Evolutionary conservation across 1,140 invertebrate genomes (phyloP).

Genomic region (Brachionus koreanus): DNA sequence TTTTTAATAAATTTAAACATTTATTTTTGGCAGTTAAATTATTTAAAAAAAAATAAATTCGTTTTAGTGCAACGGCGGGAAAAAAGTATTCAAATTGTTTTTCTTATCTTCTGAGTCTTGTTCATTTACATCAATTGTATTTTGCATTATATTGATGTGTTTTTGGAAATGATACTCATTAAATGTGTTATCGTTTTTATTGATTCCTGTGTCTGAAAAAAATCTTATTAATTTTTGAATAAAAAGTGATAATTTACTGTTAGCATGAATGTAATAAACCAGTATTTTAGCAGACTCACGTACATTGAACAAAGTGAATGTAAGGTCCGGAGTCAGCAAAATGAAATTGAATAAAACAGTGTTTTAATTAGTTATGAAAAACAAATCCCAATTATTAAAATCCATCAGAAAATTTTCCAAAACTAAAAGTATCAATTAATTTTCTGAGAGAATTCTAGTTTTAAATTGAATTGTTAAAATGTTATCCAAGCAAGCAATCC

Average conservation of each 20-base stretch:
- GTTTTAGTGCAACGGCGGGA: constrained; percentile 33
- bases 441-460: neutral
- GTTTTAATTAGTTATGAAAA: neutral
- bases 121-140: constrained; percentile 25
- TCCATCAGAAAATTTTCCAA: no score
- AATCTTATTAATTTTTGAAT: neutral
- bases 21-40: neutral
- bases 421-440: neutral
- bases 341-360: neutral
- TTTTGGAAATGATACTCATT: constrained; percentile 40
- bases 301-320: neutral
- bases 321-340: neutral
- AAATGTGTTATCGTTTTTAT: constrained; percentile 33
- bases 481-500: neutral
- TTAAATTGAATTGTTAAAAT: neutral
- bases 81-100: constrained; percentile 38
- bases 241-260: neutral
- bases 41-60: neutral
- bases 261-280: neutral
- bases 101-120: constrained; percentile 26
- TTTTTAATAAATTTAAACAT: neutral
- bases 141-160: constrained; percentile 34
- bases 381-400: neutral
- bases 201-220: constrained; percentile 4
- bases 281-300: neutral